Conservation (phyloP, 2,797 vertebrate genomes). For the Masticophis lateralis region DNA sequence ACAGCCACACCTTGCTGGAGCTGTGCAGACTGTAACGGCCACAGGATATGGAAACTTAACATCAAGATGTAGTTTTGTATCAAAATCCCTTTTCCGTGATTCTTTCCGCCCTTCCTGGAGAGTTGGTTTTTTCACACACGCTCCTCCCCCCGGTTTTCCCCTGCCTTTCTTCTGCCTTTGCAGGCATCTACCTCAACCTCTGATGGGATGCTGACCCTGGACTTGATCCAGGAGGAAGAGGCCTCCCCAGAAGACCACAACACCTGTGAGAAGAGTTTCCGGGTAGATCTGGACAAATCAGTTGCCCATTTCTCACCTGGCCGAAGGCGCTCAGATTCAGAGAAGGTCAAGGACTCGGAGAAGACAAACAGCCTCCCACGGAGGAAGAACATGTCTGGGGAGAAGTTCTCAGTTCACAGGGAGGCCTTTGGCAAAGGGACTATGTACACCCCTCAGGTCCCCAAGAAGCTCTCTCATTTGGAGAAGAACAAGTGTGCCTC, state of each 20-base stretch:
- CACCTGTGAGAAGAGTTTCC: constrained; percentile 78
- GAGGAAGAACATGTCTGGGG: constrained; percentile 62
- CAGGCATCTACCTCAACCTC: constrained; percentile 91
- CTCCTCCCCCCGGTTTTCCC: neutral
- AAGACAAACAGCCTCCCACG: constrained; percentile 74
- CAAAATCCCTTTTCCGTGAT: neutral
- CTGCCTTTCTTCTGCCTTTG: neutral
- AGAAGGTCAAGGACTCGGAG: constrained; percentile 52
- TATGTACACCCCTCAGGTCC: constrained; percentile 75
- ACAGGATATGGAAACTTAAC: neutral
- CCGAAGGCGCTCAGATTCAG: constrained; percentile 72
- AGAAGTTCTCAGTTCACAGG: constrained; percentile 59
- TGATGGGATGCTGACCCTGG: constrained; percentile 89
- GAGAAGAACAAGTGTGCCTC: constrained; percentile 90
- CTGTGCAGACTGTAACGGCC: fast-evolving
- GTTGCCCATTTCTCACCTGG: constrained; percentile 57
- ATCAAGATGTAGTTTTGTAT: no score
- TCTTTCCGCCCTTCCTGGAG: fast-evolving
- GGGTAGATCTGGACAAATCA: constrained; percentile 76
- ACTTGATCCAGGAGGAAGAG: constrained; percentile 92
- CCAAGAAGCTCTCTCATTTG: constrained; percentile 68
- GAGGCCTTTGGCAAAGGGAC: constrained; percentile 74
- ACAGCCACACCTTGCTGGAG: fast-evolving
- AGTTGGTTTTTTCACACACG: neutral
- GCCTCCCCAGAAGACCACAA: constrained; percentile 60